Base-by-base conservation (phyloP, 2,888 invertebrate species). In the Trachelus tabidus region DNA sequence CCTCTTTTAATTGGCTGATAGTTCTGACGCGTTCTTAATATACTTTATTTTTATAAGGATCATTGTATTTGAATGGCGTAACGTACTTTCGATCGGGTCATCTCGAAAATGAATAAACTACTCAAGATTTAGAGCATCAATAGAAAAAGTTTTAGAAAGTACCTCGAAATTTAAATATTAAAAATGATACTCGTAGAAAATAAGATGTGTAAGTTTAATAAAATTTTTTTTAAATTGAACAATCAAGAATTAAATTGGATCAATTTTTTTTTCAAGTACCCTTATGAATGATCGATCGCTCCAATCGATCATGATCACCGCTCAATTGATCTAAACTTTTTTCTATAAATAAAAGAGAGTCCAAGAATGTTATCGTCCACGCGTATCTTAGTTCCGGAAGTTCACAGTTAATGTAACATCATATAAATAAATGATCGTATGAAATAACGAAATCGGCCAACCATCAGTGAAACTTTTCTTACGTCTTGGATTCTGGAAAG, bases 401-500 rank as follows among this genome's bases (percentile, higher is more conserved):
- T 56, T 56, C 56, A 56, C 9, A 9, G 56, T 23, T 9, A 23
- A 56, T 56, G 56, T 23, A 23, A 23, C 23, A 9, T 56, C 56
- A 9, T 56, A 9, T 23, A 23, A 56, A 56, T 56, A 56, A 56
- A 56, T 23, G 56, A 56, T 56, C 23, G 9, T 56, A 9, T 9
- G 56, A 56, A 56, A 56, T 56, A 56, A 56, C 56, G 23, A 56
- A 56, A 56, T 56, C 56, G 31, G 31, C 33, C 71, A 34, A 71
- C 71, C 12, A 23, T 23, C 71, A 0, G 71, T 71, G 71, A 71
- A 71, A 71, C n/a, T 34, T 31, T 71, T 69, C 33, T 33, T 69
- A 34, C 34, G 33, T 71, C 71, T 23, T 31, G 71, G 71, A 71
- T 71, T 71, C 71, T 71, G 71, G 56, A 75, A 68, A 68, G 34